Conservation (phyloP, 2,113 vertebrate genomes). For the Syngnathus floridae region DNA sequence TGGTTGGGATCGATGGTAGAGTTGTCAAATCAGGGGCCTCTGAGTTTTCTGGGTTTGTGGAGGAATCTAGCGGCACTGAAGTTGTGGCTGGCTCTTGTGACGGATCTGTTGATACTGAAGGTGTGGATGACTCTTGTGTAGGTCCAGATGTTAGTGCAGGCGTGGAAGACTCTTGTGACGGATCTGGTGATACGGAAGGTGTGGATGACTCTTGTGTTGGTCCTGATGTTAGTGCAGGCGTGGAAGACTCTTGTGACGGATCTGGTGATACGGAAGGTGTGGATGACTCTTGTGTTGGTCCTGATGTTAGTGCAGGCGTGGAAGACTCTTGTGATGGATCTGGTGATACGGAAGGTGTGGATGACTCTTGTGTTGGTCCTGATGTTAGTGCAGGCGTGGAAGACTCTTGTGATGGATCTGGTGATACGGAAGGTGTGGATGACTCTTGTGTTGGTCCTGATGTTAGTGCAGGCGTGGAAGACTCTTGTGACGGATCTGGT, state of each 20-base stretch:
- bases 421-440: neutral
- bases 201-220: neutral
- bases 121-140: neutral
- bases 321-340: neutral
- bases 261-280: neutral
- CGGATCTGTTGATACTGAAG: neutral
- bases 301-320: neutral
- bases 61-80: neutral
- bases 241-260: neutral
- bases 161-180: neutral
- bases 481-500: neutral
- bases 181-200: neutral
- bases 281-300: neutral
- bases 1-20: neutral
- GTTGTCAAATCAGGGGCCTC: neutral
- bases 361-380: neutral
- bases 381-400: neutral
- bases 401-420: neutral
- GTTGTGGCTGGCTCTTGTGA: neutral
- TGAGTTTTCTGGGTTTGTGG: constrained; percentile 6
- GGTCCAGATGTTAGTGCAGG: neutral
- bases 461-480: neutral
- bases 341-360: neutral
- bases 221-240: neutral
- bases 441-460: neutral